A percentile compares a stretch with the other conserved stretches of the same genome.
phyloP scores from a whole-genome alignment of 2,888 invertebrate genomes.

The Cerastis leucographa region DNA sequence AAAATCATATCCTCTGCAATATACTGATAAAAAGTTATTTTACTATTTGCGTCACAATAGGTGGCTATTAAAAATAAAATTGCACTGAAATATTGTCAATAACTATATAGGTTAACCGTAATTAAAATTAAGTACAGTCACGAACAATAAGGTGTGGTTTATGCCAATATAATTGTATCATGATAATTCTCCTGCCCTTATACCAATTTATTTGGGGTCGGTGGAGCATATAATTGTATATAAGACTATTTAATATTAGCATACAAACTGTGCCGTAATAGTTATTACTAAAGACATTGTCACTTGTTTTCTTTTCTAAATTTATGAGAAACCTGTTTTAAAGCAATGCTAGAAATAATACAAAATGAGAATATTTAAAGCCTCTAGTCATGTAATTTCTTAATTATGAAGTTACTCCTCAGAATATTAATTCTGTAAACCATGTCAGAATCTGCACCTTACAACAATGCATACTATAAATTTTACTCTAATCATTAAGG shows the following conservation, averaged over 20 bases:
- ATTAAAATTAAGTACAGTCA: constrained; percentile 70
- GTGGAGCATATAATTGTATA: constrained; percentile 1
- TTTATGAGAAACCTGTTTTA: constrained; percentile 50
- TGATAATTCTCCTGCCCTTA: no score
- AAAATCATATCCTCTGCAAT: constrained; percentile 55
- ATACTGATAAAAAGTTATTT: constrained; percentile 54
- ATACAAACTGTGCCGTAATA: constrained; percentile 33
- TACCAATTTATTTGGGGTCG: no score
- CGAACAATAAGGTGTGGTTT: constrained; percentile 68
- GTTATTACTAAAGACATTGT: constrained; percentile 22
- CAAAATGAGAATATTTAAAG: constrained; percentile 60
- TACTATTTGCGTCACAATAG: constrained; percentile 63
- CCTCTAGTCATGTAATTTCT: constrained; percentile 54
- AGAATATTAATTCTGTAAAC: constrained; percentile 25
- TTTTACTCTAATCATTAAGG: constrained; percentile 36
- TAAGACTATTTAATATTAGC: constrained; percentile 17
- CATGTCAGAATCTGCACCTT: constrained; percentile 37
- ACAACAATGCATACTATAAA: constrained; percentile 36
- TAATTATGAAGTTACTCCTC: constrained; percentile 37
- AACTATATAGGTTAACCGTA: constrained; percentile 58
- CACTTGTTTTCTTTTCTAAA: constrained; percentile 26
- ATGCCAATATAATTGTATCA: constrained; percentile 25
- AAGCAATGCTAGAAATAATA: constrained; percentile 43
- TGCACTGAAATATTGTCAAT: constrained; percentile 72
- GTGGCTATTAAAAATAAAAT: constrained; percentile 68